phyloP scores from a whole-genome alignment of 2,888 invertebrate genomes.

The Aspidiotus rigidus region DNA sequence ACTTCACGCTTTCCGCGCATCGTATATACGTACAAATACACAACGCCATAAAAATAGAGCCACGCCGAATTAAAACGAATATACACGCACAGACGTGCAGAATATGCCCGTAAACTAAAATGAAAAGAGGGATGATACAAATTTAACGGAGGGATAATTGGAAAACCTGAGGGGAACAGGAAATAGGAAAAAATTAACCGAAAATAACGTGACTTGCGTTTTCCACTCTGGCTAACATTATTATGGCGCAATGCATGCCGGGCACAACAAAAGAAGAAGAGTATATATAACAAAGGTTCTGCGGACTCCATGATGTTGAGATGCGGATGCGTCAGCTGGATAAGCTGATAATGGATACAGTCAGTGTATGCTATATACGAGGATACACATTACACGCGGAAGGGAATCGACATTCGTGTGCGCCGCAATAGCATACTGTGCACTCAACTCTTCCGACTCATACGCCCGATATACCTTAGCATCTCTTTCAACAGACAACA shows the following conservation, averaged over 20 bases:
- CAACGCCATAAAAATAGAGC: background rate
- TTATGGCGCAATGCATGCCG: conserved; percentile 28
- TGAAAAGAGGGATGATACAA: conserved; percentile 22
- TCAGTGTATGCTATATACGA: conserved; percentile 9
- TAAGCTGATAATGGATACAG: conserved; percentile 15
- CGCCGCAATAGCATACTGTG: too few relatives aligned
- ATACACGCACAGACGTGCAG: background rate
- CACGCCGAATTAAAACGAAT: background rate
- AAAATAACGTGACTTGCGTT: conserved; percentile 23
- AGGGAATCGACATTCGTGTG: too few relatives aligned
- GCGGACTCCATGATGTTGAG: conserved; percentile 24
- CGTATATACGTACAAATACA: background rate
- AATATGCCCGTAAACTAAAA: background rate
- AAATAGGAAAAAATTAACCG: conserved; percentile 29
- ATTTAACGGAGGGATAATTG: conserved; percentile 24
- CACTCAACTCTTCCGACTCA: too few relatives aligned
- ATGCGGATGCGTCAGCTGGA: conserved; percentile 28
- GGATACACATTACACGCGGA: too few relatives aligned
- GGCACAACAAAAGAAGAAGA: conserved; percentile 28
- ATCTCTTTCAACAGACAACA: too few relatives aligned
- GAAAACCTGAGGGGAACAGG: conserved; percentile 28
- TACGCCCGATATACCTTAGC: too few relatives aligned
- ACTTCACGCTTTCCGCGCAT: conserved; percentile 4
- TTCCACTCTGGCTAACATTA: conserved; percentile 14
- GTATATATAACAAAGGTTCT: conserved; percentile 25